phyloP scores from a whole-genome alignment of 2,797 vertebrate genomes.

The Selene dorsalis region DNA sequence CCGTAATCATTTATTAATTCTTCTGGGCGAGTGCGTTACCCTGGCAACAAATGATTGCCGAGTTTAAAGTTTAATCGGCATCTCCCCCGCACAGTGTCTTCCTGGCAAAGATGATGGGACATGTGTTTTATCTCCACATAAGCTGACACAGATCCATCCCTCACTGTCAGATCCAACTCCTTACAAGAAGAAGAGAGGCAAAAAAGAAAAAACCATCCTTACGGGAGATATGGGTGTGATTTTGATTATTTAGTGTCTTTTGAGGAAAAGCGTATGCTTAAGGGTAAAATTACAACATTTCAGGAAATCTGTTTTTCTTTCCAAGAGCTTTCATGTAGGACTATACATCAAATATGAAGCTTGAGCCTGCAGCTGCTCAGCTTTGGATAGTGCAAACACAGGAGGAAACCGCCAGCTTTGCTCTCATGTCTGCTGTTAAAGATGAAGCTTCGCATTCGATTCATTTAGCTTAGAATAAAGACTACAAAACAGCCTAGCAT shows the following conservation, averaged over 20 bases:
- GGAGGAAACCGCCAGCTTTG: neutral
- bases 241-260: neutral
- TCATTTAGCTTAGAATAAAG: neutral
- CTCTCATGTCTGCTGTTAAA: neutral
- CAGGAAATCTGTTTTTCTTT: neutral
- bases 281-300: neutral
- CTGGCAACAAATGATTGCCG: constrained; percentile 74
- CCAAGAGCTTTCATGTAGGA: neutral
- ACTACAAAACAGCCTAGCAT: too few species aligned
- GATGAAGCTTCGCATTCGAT: neutral
- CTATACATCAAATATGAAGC: neutral
- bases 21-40: constrained; percentile 56
- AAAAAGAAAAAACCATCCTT: neutral
- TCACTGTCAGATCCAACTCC: constrained; percentile 25
- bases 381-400: neutral
- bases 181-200: constrained; percentile 1
- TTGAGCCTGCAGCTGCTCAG: neutral
- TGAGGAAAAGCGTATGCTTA: neutral
- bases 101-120: constrained; percentile 57
- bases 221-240: neutral
- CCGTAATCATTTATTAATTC: constrained; percentile 62
- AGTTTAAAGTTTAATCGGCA: constrained; percentile 71
- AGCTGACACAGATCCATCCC: constrained; percentile 26
- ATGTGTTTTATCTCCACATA: constrained; percentile 44
- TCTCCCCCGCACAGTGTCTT: constrained; percentile 40